These are phyloP conservation scores for Sylvicola cinctus DNA, from an alignment of 2,888 invertebrate genomes.

Conservation along the genomic window DNA sequence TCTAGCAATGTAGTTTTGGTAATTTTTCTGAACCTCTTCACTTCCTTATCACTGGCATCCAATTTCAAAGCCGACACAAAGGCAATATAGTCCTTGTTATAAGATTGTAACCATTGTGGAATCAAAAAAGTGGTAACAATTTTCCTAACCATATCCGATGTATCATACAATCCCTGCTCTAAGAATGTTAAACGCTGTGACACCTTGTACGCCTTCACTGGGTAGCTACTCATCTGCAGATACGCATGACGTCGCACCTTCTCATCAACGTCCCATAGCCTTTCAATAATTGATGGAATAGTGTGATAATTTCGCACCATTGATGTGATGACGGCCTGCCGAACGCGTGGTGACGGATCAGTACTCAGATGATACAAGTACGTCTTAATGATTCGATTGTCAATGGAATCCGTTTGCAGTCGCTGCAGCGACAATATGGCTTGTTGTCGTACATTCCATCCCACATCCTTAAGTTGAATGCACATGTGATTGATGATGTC, in stretches of 20 bases:
- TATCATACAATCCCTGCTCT: slow-evolving; percentile 39
- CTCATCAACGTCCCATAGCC: slow-evolving; percentile 58
- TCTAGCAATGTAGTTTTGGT: slow-evolving; percentile 30
- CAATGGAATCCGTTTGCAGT: slow-evolving; percentile 52
- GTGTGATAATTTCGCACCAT: slow-evolving; percentile 54
- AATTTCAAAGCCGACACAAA: slow-evolving; percentile 56
- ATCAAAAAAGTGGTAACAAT: slow-evolving; percentile 32
- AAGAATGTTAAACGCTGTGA: slow-evolving; percentile 39
- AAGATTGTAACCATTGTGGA: slow-evolving; percentile 54
- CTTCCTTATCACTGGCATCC: slow-evolving; percentile 41
- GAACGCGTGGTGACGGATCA: slow-evolving; percentile 60
- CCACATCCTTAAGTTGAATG: slow-evolving; percentile 39
- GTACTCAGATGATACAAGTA: slow-evolving; percentile 48
- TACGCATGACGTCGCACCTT: slow-evolving; percentile 38
- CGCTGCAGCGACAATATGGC: slow-evolving; percentile 60
- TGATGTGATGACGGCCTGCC: slow-evolving; percentile 43
- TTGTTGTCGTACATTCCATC: slow-evolving; percentile 54
- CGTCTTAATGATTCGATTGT: slow-evolving; percentile 53
- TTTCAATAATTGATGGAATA: slow-evolving; percentile 44
- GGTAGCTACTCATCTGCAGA: slow-evolving; percentile 26
- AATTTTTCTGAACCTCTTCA: slow-evolving; percentile 33
- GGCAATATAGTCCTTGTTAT: slow-evolving; percentile 44
- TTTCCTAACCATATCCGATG: slow-evolving; percentile 28
- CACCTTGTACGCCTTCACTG: slow-evolving; percentile 32
- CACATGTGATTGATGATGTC: slow-evolving; percentile 48